These are phyloP conservation scores for Limenitis camilla DNA, from an alignment of 2,888 invertebrate species.

Conservation along the genomic window DNA sequence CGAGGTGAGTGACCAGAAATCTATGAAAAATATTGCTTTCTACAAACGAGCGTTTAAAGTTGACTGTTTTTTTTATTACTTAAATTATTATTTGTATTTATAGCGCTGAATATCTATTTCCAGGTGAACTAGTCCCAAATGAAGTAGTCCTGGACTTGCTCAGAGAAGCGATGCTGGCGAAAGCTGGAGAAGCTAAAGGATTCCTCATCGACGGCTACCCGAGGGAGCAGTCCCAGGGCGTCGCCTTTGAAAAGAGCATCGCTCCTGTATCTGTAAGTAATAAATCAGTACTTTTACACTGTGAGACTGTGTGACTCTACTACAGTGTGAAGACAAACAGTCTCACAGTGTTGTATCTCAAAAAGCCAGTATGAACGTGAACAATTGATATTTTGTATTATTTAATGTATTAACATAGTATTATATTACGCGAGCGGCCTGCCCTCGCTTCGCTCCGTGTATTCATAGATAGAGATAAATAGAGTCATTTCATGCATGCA, in stretches of 20 bases:
- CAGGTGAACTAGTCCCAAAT: slow-evolving; percentile 87
- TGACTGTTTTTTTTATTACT: too few relatives aligned
- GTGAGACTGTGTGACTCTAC: neutral
- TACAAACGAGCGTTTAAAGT: too few relatives aligned
- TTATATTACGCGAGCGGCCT: too few relatives aligned
- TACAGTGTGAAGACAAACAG: too few relatives aligned
- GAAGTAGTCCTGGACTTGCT: slow-evolving; percentile 90
- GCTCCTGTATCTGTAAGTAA: slow-evolving; percentile 66
- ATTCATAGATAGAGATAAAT: too few relatives aligned
- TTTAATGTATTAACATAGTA: too few relatives aligned
- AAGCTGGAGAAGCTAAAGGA: slow-evolving; percentile 79
- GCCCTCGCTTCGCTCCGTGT: too few relatives aligned
- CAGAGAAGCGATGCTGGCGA: slow-evolving; percentile 84
- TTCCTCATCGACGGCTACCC: slow-evolving; percentile 96
- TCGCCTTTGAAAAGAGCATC: slow-evolving; percentile 86
- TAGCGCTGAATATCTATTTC: slow-evolving; percentile 11
- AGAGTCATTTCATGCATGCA: too few relatives aligned
- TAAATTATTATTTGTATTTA: neutral
- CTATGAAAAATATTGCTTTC: neutral
- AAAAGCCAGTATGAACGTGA: too few relatives aligned
- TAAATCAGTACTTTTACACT: too few relatives aligned
- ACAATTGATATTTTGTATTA: too few relatives aligned
- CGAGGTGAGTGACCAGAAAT: slow-evolving; percentile 68
- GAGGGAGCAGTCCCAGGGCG: slow-evolving; percentile 89
- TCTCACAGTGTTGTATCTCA: too few relatives aligned